Percentiles rank a stretch among this genome's conserved stretches.
phyloP scores from a whole-genome alignment of 37 sponge, comb jelly and placozoan genomes.

The Diacarnus erythraeanus region DNA sequence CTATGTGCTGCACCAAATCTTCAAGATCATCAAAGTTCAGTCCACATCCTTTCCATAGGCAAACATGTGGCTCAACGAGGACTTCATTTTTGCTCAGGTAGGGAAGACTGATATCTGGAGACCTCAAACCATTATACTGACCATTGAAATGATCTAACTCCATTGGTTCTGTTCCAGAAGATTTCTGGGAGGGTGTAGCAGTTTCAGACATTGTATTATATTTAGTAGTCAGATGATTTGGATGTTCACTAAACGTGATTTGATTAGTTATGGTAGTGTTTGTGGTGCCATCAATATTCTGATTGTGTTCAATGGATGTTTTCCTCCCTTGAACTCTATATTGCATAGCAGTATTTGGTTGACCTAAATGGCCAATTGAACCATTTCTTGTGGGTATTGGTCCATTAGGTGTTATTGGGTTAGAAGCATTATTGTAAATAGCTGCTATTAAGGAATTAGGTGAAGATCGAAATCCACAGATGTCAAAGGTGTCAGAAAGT shows the following conservation, averaged over 20 bases:
- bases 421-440: slow-evolving; percentile 1
- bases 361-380: slow-evolving; percentile 41
- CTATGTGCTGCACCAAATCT: slow-evolving; percentile 87
- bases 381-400: background rate
- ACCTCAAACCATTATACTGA: background rate
- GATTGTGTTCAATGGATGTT: slow-evolving; percentile 58
- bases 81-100: slow-evolving; percentile 3
- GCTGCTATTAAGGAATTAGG: slow-evolving; percentile 54
- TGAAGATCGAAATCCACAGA: slow-evolving; percentile 54
- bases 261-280: slow-evolving; percentile 72
- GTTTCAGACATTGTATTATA: background rate
- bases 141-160: slow-evolving; percentile 2
- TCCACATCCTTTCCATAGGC: slow-evolving; percentile 79
- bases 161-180: slow-evolving; percentile 3
- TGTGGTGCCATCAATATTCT: slow-evolving; percentile 31
- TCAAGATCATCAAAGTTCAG: slow-evolving; percentile 55
- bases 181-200: too few relatives aligned
- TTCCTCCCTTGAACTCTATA: slow-evolving; percentile 37
- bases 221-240: background rate
- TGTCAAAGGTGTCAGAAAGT: slow-evolving; percentile 60
- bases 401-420: slow-evolving; percentile 8
- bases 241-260: slow-evolving; percentile 49
- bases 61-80: slow-evolving; percentile 20
- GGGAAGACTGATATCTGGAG: background rate
- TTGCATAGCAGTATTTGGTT: slow-evolving; percentile 15